A percentile compares a stretch with the other conserved stretches of the same genome.
Evolutionary conservation across 2,113 vertebrate genomes (phyloP).

Genomic region (Orientallactaga bullata): DNA sequence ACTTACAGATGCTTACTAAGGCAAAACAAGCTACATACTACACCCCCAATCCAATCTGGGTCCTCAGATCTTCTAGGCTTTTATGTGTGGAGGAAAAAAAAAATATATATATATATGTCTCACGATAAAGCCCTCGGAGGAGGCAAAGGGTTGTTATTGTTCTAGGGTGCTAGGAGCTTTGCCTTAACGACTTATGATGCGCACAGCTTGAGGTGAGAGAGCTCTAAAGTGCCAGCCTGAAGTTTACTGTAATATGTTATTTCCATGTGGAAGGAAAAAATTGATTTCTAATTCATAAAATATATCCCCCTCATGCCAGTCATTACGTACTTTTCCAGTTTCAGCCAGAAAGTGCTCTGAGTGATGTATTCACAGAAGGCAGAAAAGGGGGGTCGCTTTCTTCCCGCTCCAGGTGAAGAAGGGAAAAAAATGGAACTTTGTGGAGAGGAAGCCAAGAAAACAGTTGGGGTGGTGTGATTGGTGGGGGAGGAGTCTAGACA

Average conservation of each 20-base stretch:
- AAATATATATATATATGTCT: neutral
- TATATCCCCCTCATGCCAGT: constrained; percentile 62
- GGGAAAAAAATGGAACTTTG: constrained; percentile 75
- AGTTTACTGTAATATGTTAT: constrained; percentile 70
- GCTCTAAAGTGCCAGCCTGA: constrained; percentile 70
- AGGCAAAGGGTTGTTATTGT: constrained; percentile 51
- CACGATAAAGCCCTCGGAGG: constrained; percentile 26
- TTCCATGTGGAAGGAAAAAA: constrained; percentile 73
- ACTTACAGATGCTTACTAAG: constrained; percentile 40
- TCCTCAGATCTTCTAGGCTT: constrained; percentile 60
- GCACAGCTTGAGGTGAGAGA: constrained; percentile 70
- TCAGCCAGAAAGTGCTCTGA: constrained; percentile 65
- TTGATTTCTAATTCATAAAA: constrained; percentile 79
- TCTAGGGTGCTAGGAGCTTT: constrained; percentile 57
- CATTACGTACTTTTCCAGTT: constrained; percentile 64
- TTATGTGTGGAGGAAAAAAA: constrained; percentile 31
- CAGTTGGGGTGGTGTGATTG: constrained; percentile 80
- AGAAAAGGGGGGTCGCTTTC: constrained; percentile 59
- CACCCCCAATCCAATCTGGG: constrained; percentile 19
- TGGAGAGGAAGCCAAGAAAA: constrained; percentile 79
- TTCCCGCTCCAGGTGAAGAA: constrained; percentile 79
- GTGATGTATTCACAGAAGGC: constrained; percentile 61
- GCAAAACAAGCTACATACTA: constrained; percentile 43
- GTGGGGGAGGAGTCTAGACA: constrained; percentile 75
- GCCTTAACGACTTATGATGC: constrained; percentile 55